A percentile compares a stretch with the other conserved stretches of the same genome.
Conservation (phyloP, 2,888 invertebrate genomes). For the Pachliopta kotzebuea region DNA sequence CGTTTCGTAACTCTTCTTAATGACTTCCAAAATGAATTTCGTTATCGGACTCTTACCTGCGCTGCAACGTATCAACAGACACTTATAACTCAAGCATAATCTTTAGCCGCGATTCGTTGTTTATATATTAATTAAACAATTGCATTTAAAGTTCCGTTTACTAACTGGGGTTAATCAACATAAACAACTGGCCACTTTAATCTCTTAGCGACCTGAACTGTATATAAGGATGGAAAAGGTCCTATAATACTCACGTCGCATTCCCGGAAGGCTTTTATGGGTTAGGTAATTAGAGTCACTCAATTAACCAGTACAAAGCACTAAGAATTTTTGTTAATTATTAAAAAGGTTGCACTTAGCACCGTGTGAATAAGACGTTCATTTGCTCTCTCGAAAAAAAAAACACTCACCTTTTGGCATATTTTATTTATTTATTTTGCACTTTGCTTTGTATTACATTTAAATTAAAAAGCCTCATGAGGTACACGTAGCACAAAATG, state of each 20-base stretch:
- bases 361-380: constrained; percentile 41
- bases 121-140: constrained; percentile 30
- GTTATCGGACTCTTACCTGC: constrained; percentile 24
- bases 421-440: background rate
- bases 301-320: constrained; percentile 72
- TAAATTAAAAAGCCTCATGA: too few relatives aligned
- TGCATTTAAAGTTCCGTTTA: constrained; percentile 29
- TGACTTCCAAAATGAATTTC: constrained; percentile 16
- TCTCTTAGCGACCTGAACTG: constrained; percentile 47
- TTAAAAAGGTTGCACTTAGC: constrained; percentile 77
- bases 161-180: constrained; percentile 38
- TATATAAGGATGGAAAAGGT: constrained; percentile 61
- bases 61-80: constrained; percentile 20
- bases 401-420: background rate
- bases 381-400: constrained; percentile 33
- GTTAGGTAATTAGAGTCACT: constrained; percentile 77
- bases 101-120: constrained; percentile 26
- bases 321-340: constrained; percentile 75
- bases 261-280: constrained; percentile 70
- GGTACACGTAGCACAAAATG: too few relatives aligned
- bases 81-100: constrained; percentile 25
- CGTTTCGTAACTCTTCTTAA: constrained; percentile 9
- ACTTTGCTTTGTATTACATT: background rate
- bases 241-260: constrained; percentile 57
- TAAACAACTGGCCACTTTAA: constrained; percentile 51